A percentile compares a stretch with the other conserved stretches of the same genome.
Evolutionary conservation across 2,888 invertebrate genomes (phyloP).

Genomic region (Atrina japonica): DNA sequence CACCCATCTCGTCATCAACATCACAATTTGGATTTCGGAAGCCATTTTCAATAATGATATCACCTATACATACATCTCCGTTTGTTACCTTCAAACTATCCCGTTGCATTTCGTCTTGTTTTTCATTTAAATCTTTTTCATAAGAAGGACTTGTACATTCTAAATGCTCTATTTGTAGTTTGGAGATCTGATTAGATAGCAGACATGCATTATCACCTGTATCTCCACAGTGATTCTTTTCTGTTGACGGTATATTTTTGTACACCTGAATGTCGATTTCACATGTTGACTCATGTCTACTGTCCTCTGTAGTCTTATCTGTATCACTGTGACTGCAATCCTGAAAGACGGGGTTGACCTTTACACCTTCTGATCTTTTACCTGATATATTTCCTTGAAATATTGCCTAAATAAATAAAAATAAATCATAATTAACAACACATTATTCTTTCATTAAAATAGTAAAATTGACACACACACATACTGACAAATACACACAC

Average conservation of each 20-base stretch:
- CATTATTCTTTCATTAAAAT: no score
- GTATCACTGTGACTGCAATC: conserved; percentile 35
- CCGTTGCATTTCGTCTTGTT: conserved; percentile 26
- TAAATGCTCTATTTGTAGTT: conserved; percentile 3
- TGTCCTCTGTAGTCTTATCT: conserved; percentile 34
- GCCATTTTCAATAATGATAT: conserved; percentile 43
- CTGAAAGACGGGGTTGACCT: conserved; percentile 70
- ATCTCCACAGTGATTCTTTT: not conserved
- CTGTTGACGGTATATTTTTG: conserved; percentile 22
- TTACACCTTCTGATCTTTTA: conserved; percentile 58
- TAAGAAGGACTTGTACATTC: no score
- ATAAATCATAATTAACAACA: no score
- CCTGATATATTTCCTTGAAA: conserved; percentile 66
- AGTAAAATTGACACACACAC: no score
- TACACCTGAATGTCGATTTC: conserved; percentile 29
- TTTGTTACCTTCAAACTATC: conserved; percentile 43
- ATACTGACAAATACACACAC: no score
- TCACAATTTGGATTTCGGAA: conserved; percentile 30
- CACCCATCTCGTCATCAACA: not conserved
- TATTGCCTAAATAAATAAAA: conserved; percentile 60
- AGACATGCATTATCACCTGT: no score
- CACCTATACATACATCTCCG: conserved; percentile 39
- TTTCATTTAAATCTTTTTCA: not conserved
- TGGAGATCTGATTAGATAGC: conserved; percentile 2
- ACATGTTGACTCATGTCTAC: conserved; percentile 38